phyloP scores from a whole-genome alignment of 2,113 vertebrate species.

The Apistogramma diplotaenia region DNA sequence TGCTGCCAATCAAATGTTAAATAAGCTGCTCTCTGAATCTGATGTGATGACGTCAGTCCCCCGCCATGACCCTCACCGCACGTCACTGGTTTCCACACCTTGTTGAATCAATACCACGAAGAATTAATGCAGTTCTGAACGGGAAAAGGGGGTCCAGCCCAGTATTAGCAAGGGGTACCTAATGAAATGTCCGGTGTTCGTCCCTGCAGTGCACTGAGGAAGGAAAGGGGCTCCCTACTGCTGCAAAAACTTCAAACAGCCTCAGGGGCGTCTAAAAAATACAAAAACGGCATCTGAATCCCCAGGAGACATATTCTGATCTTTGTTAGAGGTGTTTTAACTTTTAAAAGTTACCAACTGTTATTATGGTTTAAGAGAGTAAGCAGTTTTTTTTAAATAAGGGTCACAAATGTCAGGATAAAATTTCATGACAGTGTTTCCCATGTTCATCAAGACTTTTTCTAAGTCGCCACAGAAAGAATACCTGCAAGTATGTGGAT shows the following conservation, averaged over 20 bases:
- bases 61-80: too few relatives aligned
- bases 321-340: not conserved
- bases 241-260: not conserved
- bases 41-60: too few relatives aligned
- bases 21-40: too few relatives aligned
- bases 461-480: too few relatives aligned
- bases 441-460: too few relatives aligned
- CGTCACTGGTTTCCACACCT: too few relatives aligned
- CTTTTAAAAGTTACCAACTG: not conserved
- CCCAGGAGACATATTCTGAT: not conserved
- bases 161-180: too few relatives aligned
- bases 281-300: not conserved
- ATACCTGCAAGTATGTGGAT: too few relatives aligned
- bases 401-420: not conserved
- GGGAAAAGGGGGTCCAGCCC: too few relatives aligned
- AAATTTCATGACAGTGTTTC: not conserved
- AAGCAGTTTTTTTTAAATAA: accelerated
- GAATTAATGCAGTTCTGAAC: not conserved
- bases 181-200: not conserved
- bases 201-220: not conserved
- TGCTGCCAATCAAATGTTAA: too few relatives aligned
- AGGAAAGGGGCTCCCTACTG: not conserved
- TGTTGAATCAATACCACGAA: not conserved
- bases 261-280: not conserved
- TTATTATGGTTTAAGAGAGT: not conserved